Conservation (phyloP, 64 coral and sea anemone genomes). For the Porites australiensis region DNA sequence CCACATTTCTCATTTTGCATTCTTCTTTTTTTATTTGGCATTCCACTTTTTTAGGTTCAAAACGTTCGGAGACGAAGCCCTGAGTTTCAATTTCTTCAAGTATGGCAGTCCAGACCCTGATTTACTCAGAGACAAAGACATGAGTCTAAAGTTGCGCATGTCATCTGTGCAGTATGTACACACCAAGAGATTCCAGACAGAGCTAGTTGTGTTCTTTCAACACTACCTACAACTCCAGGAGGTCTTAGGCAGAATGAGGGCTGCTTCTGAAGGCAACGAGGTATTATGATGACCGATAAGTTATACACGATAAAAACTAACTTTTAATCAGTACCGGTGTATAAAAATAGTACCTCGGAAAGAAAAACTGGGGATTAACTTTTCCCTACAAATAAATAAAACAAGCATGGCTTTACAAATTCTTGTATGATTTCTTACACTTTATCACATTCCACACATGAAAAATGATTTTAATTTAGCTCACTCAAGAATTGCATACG, state of each 20-base stretch:
- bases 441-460: no score
- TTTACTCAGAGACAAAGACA: constrained; percentile 77
- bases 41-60: constrained; percentile 70
- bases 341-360: no score
- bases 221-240: constrained; percentile 96
- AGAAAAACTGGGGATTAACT: no score
- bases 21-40: no score
- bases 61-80: constrained; percentile 95
- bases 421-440: no score
- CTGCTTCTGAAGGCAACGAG: constrained; percentile 87
- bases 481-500: no score
- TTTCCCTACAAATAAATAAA: no score
- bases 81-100: constrained; percentile 92
- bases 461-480: no score
- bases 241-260: constrained; percentile 92
- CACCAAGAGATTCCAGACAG: constrained; percentile 86
- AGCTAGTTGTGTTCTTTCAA: constrained; percentile 91
- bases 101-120: constrained; percentile 88
- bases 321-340: no score
- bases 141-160: constrained; percentile 89
- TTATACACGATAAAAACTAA: no score
- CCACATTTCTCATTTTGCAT: no score
- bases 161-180: constrained; percentile 99
- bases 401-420: no score
- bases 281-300: neutral